These are phyloP conservation scores for Oophaga sylvatica DNA, from an alignment of 2,797 vertebrate genomes.

Conservation along the genomic window DNA sequence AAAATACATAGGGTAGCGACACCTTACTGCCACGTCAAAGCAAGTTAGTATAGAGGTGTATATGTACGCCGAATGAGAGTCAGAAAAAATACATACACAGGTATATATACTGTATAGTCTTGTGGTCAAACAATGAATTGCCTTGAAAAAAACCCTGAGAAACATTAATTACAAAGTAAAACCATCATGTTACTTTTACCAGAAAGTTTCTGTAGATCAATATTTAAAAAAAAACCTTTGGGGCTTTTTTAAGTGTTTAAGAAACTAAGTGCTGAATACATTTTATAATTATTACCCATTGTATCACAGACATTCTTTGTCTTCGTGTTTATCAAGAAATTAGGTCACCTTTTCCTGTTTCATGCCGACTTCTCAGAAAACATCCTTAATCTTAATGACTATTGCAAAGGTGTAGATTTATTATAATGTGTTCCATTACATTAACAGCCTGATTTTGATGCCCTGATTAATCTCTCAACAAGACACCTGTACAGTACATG, in stretches of 20 bases:
- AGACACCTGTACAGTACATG: constrained; percentile 29
- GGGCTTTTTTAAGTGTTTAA: not conserved
- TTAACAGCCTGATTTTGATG: constrained; percentile 39
- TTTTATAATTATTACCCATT: not conserved
- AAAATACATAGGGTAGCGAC: too few species aligned
- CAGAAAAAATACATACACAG: too few species aligned
- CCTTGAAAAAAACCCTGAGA: not conserved
- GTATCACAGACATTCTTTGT: not conserved
- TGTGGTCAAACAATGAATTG: too few species aligned
- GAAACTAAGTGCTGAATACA: not conserved
- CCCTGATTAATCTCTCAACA: constrained; percentile 40
- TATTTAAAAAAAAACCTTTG: not conserved
- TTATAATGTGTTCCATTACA: constrained; percentile 36
- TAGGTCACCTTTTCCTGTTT: constrained; percentile 23
- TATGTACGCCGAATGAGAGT: too few species aligned
- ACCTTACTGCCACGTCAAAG: too few species aligned
- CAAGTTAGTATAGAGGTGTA: too few species aligned
- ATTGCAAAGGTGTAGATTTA: constrained; percentile 7
- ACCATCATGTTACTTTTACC: not conserved
- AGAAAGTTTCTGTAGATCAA: not conserved
- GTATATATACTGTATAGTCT: too few species aligned
- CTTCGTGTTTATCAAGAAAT: constrained; percentile 19
- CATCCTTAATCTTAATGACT: constrained; percentile 17
- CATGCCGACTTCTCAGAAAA: not conserved
- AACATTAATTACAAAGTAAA: not conserved